phyloP scores from a whole-genome alignment of 2,113 vertebrate genomes.

The Tringa solitaria region DNA sequence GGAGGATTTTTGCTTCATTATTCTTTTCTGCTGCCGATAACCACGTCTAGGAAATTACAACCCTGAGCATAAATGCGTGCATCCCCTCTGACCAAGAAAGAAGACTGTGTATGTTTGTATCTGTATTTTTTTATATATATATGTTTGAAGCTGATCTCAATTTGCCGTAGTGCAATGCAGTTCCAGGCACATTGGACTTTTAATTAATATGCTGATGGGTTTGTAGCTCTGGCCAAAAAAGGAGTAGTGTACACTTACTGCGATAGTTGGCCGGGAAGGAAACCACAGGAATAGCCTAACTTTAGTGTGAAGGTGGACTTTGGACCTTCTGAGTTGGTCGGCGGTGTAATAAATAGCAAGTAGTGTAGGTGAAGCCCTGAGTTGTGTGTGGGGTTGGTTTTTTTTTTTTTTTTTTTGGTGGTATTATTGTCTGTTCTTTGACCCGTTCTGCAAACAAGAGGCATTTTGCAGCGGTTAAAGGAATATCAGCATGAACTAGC shows the following conservation, averaged over 20 bases:
- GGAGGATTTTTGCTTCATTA: not conserved
- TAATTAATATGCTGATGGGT: not conserved
- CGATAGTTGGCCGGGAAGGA: not conserved
- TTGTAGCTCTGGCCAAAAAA: not conserved
- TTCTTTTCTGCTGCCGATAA: not conserved
- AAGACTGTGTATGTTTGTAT: not conserved
- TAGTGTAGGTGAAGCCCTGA: not conserved
- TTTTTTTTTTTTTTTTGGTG: not conserved
- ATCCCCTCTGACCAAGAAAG: not conserved
- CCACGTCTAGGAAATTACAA: not conserved
- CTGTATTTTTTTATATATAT: not conserved
- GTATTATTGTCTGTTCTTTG: not conserved
- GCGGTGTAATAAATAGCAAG: not conserved
- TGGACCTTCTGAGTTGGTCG: not conserved
- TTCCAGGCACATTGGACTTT: rapidly evolving
- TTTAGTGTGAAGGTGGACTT: not conserved
- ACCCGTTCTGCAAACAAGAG: not conserved
- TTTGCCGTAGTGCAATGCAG: not conserved
- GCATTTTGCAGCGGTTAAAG: not conserved
- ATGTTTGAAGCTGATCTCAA: not conserved
- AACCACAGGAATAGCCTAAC: not conserved
- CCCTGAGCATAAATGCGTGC: not conserved
- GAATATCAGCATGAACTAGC: not conserved
- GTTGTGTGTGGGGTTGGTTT: rapidly evolving
- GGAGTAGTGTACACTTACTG: not conserved